phyloP scores from a whole-genome alignment of 2,797 vertebrate genomes.

The Calcarius lapponicus region DNA sequence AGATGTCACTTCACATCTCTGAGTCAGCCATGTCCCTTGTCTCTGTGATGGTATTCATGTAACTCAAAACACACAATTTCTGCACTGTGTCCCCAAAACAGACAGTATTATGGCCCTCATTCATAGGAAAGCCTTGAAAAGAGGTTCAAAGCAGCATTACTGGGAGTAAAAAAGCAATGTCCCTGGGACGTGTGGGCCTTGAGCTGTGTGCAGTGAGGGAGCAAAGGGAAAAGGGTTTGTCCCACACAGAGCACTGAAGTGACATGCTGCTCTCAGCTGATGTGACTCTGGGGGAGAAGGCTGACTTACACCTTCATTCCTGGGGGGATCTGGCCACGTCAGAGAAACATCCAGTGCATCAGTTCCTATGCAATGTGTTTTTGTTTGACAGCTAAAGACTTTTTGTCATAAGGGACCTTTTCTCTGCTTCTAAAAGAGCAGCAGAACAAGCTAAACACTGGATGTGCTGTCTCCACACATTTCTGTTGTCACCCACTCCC shows the following conservation, averaged over 20 bases:
- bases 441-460: neutral
- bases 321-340: neutral
- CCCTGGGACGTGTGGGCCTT: too few relatives aligned
- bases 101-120: neutral
- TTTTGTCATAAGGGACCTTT: neutral
- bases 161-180: neutral
- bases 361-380: neutral
- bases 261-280: neutral
- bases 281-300: neutral
- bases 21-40: neutral
- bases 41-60: neutral
- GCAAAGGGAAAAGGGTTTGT: neutral
- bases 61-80: neutral
- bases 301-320: neutral
- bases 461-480: neutral
- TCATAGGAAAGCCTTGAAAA: neutral
- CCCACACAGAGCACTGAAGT: accelerated
- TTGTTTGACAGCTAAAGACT: neutral
- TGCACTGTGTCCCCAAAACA: neutral
- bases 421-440: neutral
- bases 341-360: neutral
- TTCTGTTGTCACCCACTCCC: neutral
- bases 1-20: neutral
- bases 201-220: neutral
- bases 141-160: neutral